Base-by-base conservation (phyloP, 1,140 invertebrate genomes). In the Drosophila burlai region DNA sequence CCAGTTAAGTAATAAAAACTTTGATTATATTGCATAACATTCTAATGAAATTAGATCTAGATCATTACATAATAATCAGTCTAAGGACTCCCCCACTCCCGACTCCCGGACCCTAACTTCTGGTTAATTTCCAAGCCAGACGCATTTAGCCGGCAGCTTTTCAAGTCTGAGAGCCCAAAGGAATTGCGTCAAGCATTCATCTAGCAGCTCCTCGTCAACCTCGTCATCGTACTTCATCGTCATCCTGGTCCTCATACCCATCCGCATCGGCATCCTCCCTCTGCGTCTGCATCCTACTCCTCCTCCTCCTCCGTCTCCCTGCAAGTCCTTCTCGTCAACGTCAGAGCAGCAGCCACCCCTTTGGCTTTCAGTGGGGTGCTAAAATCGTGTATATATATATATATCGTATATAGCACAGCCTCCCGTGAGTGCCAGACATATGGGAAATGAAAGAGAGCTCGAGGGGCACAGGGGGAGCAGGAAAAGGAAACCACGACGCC, bases 381-480 rank as follows among this genome's bases (percentile, higher is more conserved):
- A 72, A 58, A 24, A 59, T 72, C 45, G 36, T 55, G 18, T 24
- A 38, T 24, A 38, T 54, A 55, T 18, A 63, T 54, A 55, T 18
- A 63, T 55, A 63, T 55, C 60, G 46, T 40, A 57, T 57, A 47
- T 55, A 34, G 50, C 45, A 68, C 31, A 40, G 42, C 38, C 31
- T 34, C 63, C 13, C 15, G 47, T 34, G 38, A 61, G 62, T 26
- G 66, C 47, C 61, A 81, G 71, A 78, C 76, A 86, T 82, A 78
- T 89, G 84, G 81, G 85, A 89, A 89, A 84, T 81, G 66, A 84
- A 90, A 60, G 68, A 81, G 81, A 68, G 73, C 47, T 64, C 21
- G 54, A 57, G 54, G 54, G 50, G 31, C 21, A 50, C 24, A 24
- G 24, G 38, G 46, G 55, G 4, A 16, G 5, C 16, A 26, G 45